A percentile compares a stretch with the other conserved stretches of the same genome.
Evolutionary conservation across 2,888 invertebrate species (phyloP).

Genomic region (Cyrtodaria siliqua): DNA sequence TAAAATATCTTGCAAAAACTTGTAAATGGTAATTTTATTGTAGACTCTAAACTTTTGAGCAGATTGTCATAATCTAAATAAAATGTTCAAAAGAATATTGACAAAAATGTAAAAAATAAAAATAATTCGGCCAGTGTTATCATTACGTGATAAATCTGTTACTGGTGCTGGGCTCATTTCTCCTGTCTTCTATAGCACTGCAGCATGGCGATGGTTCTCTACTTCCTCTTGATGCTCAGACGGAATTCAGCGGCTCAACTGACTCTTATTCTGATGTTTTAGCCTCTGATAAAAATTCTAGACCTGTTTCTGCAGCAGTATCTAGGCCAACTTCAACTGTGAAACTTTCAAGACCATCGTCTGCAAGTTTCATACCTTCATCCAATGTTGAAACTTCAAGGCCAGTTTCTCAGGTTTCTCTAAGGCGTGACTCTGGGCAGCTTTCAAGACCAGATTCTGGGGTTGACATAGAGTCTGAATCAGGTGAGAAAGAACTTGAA

Average conservation of each 20-base stretch:
- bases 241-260: slow-evolving; percentile 34
- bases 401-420: slow-evolving; percentile 7
- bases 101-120: too few species aligned
- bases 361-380: slow-evolving; percentile 4
- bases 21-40: too few species aligned
- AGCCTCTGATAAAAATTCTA: slow-evolving; percentile 31
- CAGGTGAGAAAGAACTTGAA: too few species aligned
- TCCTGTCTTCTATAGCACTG: slow-evolving; percentile 27
- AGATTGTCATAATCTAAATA: too few species aligned
- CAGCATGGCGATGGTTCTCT: slow-evolving; percentile 8
- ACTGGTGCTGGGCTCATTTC: slow-evolving; percentile 5
- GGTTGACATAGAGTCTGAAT: too few species aligned
- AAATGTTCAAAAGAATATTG: too few species aligned
- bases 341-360: slow-evolving; percentile 17
- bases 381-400: slow-evolving; percentile 7
- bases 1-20: too few species aligned
- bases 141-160: neutral
- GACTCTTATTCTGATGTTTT: slow-evolving; percentile 45
- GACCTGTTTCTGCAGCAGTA: slow-evolving; percentile 12
- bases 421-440: slow-evolving; percentile 33
- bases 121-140: too few species aligned
- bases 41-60: too few species aligned
- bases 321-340: slow-evolving; percentile 3
- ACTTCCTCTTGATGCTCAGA: slow-evolving; percentile 21
- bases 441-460: slow-evolving; percentile 21